Base-by-base conservation (phyloP, 2,797 vertebrate genomes). In the Sparus aurata region DNA sequence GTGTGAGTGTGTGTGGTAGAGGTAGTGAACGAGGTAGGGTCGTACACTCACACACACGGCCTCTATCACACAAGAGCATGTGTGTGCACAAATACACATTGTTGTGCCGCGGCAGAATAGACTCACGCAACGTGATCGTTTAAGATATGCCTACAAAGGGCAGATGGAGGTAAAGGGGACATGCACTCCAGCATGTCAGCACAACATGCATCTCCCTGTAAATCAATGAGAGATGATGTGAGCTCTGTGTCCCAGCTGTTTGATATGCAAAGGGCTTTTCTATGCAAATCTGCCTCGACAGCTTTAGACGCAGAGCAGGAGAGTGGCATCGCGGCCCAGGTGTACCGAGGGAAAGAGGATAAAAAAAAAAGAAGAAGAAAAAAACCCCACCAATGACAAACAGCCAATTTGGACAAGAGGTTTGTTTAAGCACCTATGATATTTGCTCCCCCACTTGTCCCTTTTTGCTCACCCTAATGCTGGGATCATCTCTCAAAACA, bases 241-340 rank as follows among this genome's bases (percentile, higher is more conserved):
- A 86, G 78, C 88, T 78, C 80, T 78, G 83, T 77, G 72, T 82
- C 88, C 69, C 89, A 86, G 90, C 91, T 92, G 92, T 88, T 94
- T 94, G 88, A 93, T 91, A 94, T 93, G 93, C 92, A 94, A 93
- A 94, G 82, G 63, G 84, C 79, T 91, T 93, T 91, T 88, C 89
- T 86, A 92, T 92, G 92, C 90, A 94, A 93, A 92, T 91, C 15
- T 47, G 58, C 50, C 79, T 54, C 73, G 64, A 85, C 83, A 75
- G 83, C 79, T 73, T 81, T 77, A 73, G 76, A 85, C 79, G 82
- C 68, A 25, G 75, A 76, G 81, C 55, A 25, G 47, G 54, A 75
- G 65, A 69, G 74, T 52, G 70, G 58, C 49, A 75, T 63, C 49
- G 12, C 73, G 81, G 90, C 85, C 83, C 88, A 91, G 88, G 91